Evolutionary conservation across 2,797 vertebrate species (phyloP).

Genomic region (Cossypha dichroa): DNA sequence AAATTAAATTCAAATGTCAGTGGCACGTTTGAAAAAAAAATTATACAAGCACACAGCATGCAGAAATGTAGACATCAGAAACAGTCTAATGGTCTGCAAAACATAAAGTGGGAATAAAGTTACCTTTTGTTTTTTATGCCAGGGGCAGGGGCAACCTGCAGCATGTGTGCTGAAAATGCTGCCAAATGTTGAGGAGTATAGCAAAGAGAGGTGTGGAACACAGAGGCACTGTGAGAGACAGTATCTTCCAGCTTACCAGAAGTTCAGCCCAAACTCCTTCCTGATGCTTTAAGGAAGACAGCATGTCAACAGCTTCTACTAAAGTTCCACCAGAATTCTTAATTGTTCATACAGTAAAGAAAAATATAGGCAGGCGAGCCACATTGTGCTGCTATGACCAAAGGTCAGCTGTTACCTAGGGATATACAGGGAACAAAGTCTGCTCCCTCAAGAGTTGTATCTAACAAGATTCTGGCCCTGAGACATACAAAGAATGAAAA

Average conservation of each 20-base stretch:
- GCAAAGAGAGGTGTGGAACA: conserved; percentile 26
- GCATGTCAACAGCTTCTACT: neutral
- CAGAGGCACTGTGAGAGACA: conserved; percentile 24
- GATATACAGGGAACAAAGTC: neutral
- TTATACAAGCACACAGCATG: neutral
- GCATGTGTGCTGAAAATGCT: conserved; percentile 22
- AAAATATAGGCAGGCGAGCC: neutral
- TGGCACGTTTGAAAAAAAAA: neutral
- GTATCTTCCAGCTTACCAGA: conserved; percentile 28
- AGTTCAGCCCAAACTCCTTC: conserved; percentile 7
- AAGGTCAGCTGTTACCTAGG: neutral
- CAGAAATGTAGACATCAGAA: neutral
- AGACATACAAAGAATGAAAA: neutral
- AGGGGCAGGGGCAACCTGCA: neutral
- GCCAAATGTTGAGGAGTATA: conserved; percentile 7
- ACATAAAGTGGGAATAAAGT: neutral
- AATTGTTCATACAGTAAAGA: neutral
- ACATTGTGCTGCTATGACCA: neutral
- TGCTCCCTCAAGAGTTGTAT: neutral
- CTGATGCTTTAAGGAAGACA: conserved; percentile 2
- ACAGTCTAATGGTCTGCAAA: neutral
- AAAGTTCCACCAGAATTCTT: neutral
- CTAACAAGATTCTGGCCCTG: neutral
- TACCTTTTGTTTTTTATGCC: neutral
- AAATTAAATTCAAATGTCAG: conserved; percentile 16